Evolutionary conservation across 2,113 vertebrate species (phyloP).

Genomic region (Cyprinodon tularosa): DNA sequence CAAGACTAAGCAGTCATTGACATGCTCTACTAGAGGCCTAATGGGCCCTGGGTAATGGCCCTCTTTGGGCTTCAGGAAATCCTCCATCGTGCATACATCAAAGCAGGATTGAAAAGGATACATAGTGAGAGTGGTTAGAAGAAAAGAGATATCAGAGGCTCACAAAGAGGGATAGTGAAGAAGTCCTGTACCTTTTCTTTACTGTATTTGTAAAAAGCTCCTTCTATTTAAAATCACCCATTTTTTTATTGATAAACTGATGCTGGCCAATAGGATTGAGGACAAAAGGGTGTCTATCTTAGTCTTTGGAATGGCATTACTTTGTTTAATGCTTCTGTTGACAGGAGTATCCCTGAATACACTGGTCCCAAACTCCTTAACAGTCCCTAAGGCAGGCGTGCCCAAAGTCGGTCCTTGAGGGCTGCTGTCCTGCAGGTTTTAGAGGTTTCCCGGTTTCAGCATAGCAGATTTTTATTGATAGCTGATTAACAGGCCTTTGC

Average conservation of each 20-base stretch:
- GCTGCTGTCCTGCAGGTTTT: no score
- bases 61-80: slow-evolving; percentile 81
- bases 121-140: slow-evolving; percentile 47
- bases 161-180: slow-evolving; percentile 52
- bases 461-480: no score
- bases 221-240: slow-evolving; percentile 6
- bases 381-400: no score
- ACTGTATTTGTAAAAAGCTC: slow-evolving; percentile 13
- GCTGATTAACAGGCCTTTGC: no score
- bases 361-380: no score
- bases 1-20: slow-evolving; percentile 72
- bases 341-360: background rate
- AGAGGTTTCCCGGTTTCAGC: no score
- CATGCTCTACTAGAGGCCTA: slow-evolving; percentile 83
- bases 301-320: background rate
- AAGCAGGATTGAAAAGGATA: slow-evolving; percentile 72
- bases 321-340: background rate
- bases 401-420: no score
- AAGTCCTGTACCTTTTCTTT: slow-evolving; percentile 23
- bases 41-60: slow-evolving; percentile 82
- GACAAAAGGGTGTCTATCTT: background rate
- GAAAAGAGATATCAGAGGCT: slow-evolving; percentile 62
- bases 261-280: background rate
- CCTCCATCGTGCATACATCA: slow-evolving; percentile 79
- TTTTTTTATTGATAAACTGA: background rate